phyloP scores from a whole-genome alignment of 2,113 vertebrate genomes.

The Propithecus coquereli region DNA sequence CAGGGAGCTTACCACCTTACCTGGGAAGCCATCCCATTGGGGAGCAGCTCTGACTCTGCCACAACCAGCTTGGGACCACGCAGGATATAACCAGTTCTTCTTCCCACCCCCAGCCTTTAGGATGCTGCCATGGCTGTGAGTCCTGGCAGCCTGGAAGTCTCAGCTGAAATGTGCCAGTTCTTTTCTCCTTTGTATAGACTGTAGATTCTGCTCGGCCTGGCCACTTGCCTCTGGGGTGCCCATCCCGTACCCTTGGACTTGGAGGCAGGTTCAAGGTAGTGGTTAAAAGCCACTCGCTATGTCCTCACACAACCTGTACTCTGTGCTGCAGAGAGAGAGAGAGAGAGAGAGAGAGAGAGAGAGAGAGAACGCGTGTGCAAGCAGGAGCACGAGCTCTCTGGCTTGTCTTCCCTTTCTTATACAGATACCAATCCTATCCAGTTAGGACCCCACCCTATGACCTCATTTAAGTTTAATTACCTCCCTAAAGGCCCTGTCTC shows the following conservation, averaged over 20 bases:
- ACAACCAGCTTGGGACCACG: no score
- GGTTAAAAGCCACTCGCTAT: no score
- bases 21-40: neutral
- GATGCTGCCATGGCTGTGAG: no score
- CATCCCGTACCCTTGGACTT: neutral
- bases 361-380: no score
- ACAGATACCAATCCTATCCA: neutral
- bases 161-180: neutral
- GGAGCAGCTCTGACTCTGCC: neutral
- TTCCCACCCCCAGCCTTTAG: neutral
- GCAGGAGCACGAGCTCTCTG: neutral
- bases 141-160: neutral
- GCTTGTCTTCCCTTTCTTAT: neutral
- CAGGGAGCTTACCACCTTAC: neutral
- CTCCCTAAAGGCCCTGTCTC: neutral
- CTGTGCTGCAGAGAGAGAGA: neutral
- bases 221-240: neutral
- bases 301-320: neutral
- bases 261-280: neutral
- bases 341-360: no score
- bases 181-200: neutral
- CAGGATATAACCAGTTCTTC: accelerated
- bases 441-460: neutral
- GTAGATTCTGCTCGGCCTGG: neutral
- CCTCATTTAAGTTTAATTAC: neutral